phyloP scores from a whole-genome alignment of 2,797 vertebrate genomes.

The Diplodus sargus region DNA sequence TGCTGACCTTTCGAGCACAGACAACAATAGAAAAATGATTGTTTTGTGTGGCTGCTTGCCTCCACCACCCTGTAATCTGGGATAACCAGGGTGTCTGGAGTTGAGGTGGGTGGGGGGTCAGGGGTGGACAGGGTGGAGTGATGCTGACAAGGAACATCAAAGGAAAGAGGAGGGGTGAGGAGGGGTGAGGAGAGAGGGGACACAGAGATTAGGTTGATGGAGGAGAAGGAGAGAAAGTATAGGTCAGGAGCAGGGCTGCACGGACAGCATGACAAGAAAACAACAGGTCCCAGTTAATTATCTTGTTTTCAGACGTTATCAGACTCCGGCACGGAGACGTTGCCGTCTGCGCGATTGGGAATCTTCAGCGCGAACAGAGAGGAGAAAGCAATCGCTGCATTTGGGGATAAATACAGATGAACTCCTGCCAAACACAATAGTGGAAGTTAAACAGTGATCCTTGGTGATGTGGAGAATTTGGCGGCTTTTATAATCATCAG shows the following conservation, averaged over 20 bases:
- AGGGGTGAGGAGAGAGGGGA: conserved; percentile 21
- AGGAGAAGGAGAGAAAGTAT: conserved; percentile 59
- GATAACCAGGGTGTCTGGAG: conserved; percentile 64
- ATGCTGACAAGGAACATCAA: conserved; percentile 77
- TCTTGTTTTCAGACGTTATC: conserved; percentile 61
- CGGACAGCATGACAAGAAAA: conserved; percentile 56
- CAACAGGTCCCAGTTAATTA: conserved; percentile 62
- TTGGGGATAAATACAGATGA: conserved; percentile 50
- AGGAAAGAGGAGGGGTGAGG: conserved; percentile 44
- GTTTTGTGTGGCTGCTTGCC: conserved; percentile 57
- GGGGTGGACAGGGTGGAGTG: conserved; percentile 51
- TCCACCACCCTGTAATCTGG: conserved; percentile 70
- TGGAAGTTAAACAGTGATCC: conserved; percentile 42
- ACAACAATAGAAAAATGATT: conserved; percentile 55
- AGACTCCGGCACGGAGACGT: conserved; percentile 39
- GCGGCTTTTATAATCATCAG: conserved; percentile 44
- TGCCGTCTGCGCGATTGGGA: conserved; percentile 35
- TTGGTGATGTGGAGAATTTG: conserved; percentile 23
- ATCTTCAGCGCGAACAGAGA: conserved; percentile 26
- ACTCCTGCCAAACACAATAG: conserved; percentile 51
- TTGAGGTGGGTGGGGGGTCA: conserved; percentile 5
- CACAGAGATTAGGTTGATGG: conserved; percentile 64
- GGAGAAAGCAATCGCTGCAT: neutral
- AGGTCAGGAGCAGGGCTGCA: conserved; percentile 54
- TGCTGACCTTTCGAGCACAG: conserved; percentile 12